Evolutionary conservation across 1,140 invertebrate genomes (phyloP), one percentile per base, ranked within the genome.

Genomic region (fruit fly (Drosophila melanogaster)): DNA sequence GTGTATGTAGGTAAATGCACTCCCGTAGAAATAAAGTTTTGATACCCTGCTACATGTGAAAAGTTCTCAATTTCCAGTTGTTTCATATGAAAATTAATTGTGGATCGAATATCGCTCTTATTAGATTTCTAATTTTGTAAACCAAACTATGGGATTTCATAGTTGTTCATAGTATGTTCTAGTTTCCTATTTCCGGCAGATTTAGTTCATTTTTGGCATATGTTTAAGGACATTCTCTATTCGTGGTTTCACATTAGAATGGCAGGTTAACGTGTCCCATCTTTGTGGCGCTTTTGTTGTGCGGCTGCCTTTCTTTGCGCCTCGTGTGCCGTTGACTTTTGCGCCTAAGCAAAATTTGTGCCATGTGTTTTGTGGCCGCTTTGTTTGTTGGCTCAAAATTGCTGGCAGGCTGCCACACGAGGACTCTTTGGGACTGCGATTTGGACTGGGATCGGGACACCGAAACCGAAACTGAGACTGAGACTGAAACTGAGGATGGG

Each of bases 351-450:
- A 40, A 72, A 73, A 74, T 67, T 67, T 79, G 70, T 86, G 33
- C 77, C 64, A 69, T 77, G 71, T 70, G 69, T 55, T 80, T 57
- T 59, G 64, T 40, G 61, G 53, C 38, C 55, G 43, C 47, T 44
- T 60, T 69, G 66, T 70, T 70, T 70, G 66, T 70, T 70, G 66
- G 64, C 61, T 54, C 37, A 77, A 77, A 77, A 67, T 77, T 77
- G 71, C 53, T 77, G 73, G 73, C 73, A 76, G 49, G 30, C 74
- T 67, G 79, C 60, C 74, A 75, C 66, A 84, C 58, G 65, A 67
- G 71, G 67, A 61, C 56, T 51, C 49, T 62, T 26, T 41, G 44
- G 35, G 30, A 35, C 57, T 50, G 56, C 49, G 40, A 50, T 19
- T 50, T 26, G 61, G 17, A 40, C 56, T 58, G 30, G 17, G 41